These are phyloP conservation scores for Acanthurus leucopareius DNA, from an alignment of 2,797 vertebrate genomes.

Conservation along the genomic window DNA sequence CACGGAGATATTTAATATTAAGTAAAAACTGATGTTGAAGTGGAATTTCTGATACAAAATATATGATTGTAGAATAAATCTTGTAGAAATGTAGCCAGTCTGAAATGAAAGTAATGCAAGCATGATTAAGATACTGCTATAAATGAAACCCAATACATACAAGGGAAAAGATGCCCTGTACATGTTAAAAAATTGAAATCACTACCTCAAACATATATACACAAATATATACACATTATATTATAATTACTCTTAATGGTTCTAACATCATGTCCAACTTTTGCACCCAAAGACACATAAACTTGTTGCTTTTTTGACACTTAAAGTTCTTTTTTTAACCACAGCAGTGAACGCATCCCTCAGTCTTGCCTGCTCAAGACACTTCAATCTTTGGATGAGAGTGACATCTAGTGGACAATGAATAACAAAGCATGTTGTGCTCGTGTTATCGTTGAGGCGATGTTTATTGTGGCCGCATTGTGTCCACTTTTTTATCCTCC, in stretches of 20 bases:
- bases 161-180: too few species aligned
- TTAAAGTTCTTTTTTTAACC: neutral
- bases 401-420: conserved; percentile 67
- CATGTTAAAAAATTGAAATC: too few species aligned
- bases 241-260: rapidly evolving
- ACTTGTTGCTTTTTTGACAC: neutral
- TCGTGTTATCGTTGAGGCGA: neutral
- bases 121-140: too few species aligned
- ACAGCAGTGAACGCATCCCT: neutral
- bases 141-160: too few species aligned
- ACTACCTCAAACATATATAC: neutral
- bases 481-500: neutral
- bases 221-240: too few species aligned
- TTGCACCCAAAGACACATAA: neutral
- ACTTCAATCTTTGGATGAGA: conserved; percentile 31
- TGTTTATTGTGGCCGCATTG: neutral
- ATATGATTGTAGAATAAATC: neutral
- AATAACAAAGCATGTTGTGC: conserved; percentile 1
- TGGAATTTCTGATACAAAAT: neutral
- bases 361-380: rapidly evolving
- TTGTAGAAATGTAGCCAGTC: neutral
- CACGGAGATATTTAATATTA: neutral
- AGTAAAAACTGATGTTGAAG: neutral
- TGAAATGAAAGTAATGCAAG: neutral
- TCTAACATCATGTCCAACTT: neutral